These are phyloP conservation scores for Brachionus sp. DNA, from an alignment of 1,140 invertebrate species.

Conservation along the genomic window DNA sequence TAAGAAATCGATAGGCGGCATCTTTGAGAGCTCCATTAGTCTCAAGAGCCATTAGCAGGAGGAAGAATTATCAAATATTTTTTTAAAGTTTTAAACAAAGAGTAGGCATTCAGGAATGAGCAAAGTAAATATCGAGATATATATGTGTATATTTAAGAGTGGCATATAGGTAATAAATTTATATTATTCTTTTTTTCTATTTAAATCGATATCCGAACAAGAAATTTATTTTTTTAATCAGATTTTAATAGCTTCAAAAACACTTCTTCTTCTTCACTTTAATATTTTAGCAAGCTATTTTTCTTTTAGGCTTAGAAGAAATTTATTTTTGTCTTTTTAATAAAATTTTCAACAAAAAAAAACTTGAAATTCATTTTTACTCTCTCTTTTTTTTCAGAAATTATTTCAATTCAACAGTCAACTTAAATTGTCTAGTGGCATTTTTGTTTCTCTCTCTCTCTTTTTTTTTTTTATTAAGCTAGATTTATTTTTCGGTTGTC, in stretches of 20 bases:
- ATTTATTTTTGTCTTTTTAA: constrained; percentile 33
- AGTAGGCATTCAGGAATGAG: background rate
- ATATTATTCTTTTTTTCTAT: constrained; percentile 1
- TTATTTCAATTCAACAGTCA: constrained; percentile 32
- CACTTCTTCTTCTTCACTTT: constrained; percentile 38
- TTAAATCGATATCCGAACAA: constrained; percentile 30
- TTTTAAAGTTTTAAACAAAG: background rate
- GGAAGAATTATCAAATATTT: constrained; percentile 4
- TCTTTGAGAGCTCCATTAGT: background rate
- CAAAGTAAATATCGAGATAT: background rate
- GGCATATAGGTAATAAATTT: constrained; percentile 10
- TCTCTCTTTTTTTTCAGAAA: background rate
- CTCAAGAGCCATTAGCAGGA: constrained; percentile 4
- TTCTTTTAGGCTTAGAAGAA: background rate
- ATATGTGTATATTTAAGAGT: background rate
- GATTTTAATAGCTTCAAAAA: constrained; percentile 34
- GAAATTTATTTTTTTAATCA: constrained; percentile 34
- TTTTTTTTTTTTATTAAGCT: constrained; percentile 9
- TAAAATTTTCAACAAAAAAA: background rate
- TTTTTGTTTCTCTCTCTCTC: constrained; percentile 27
- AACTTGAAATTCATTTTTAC: background rate
- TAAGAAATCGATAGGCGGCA: background rate
- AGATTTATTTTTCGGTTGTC: constrained; percentile 37
- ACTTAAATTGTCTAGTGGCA: constrained; percentile 41
- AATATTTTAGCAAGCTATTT: background rate